Evolutionary conservation across 2,797 vertebrate genomes (phyloP).

Genomic region (Vireo griseus): DNA sequence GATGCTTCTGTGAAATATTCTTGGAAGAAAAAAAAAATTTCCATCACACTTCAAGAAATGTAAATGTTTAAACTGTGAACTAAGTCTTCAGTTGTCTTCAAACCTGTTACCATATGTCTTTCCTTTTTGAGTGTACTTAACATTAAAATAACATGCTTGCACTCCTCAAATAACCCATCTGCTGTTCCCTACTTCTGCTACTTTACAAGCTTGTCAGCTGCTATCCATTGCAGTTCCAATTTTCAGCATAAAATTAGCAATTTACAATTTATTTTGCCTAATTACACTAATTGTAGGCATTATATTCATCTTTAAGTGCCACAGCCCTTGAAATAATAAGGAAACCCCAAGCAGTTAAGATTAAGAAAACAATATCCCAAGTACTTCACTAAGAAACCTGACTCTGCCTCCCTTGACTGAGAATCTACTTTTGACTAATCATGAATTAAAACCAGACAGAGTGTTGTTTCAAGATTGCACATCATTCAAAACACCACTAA

Average conservation of each 20-base stretch:
- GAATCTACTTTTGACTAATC: neutral
- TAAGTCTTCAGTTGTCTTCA: slow-evolving; percentile 58
- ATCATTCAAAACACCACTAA: neutral
- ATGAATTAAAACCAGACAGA: neutral
- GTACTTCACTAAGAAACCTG: slow-evolving; percentile 4
- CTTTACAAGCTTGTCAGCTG: slow-evolving; percentile 65
- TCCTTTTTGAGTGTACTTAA: slow-evolving; percentile 59
- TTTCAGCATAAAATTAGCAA: slow-evolving; percentile 21
- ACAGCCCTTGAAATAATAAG: neutral
- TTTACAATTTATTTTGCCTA: slow-evolving; percentile 33
- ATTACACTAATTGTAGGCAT: neutral
- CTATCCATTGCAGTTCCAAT: slow-evolving; percentile 12
- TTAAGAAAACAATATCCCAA: neutral
- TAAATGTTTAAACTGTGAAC: slow-evolving; percentile 70
- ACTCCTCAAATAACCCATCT: slow-evolving; percentile 63
- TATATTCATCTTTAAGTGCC: neutral
- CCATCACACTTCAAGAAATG: slow-evolving; percentile 64
- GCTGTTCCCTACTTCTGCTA: slow-evolving; percentile 34
- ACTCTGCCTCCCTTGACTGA: neutral
- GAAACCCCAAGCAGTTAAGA: neutral
- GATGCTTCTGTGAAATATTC: slow-evolving; percentile 27
- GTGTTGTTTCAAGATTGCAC: neutral
- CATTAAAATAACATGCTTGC: slow-evolving; percentile 65
- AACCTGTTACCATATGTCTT: slow-evolving; percentile 62
- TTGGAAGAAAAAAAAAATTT: slow-evolving; percentile 48